Percentiles rank a stretch among this genome's conserved stretches.
Conservation (phyloP, 2,113 vertebrate species). For the Saguinus imperator region DNA sequence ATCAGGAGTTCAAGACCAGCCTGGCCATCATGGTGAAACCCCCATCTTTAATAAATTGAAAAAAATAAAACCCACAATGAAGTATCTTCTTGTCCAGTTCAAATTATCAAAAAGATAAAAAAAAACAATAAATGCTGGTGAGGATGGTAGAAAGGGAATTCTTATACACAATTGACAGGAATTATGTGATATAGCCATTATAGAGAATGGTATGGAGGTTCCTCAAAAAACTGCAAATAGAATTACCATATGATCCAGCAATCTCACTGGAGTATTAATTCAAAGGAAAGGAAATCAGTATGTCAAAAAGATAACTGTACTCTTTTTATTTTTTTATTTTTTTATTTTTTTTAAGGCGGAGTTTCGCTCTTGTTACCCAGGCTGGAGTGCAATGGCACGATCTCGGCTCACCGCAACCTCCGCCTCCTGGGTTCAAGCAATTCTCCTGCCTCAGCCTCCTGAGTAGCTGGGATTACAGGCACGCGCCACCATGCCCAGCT, state of each 20-base stretch:
- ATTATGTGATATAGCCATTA: background rate
- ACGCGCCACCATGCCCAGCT: too few relatives aligned
- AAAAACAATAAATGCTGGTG: background rate
- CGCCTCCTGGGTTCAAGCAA: too few relatives aligned
- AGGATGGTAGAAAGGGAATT: background rate
- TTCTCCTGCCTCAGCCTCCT: too few relatives aligned
- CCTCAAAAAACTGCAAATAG: background rate
- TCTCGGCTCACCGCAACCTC: too few relatives aligned
- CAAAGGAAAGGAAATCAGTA: background rate
- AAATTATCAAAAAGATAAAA: background rate
- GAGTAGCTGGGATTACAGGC: too few relatives aligned
- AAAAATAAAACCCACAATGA: background rate
- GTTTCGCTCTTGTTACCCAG: too few relatives aligned
- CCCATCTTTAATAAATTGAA: too few relatives aligned
- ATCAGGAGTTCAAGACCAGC: too few relatives aligned
- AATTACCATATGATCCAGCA: background rate
- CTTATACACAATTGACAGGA: background rate
- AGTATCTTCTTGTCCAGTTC: background rate
- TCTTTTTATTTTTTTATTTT: too few relatives aligned
- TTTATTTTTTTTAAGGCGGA: too few relatives aligned
- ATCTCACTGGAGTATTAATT: background rate
- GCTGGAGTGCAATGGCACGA: too few relatives aligned
- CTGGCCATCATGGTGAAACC: too few relatives aligned
- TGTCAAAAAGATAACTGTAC: background rate
- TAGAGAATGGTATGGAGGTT: background rate